Percentiles rank a stretch among this genome's conserved stretches.
Evolutionary conservation across 2,113 vertebrate species (phyloP).

Genomic region (Pomatostomus ruficeps): DNA sequence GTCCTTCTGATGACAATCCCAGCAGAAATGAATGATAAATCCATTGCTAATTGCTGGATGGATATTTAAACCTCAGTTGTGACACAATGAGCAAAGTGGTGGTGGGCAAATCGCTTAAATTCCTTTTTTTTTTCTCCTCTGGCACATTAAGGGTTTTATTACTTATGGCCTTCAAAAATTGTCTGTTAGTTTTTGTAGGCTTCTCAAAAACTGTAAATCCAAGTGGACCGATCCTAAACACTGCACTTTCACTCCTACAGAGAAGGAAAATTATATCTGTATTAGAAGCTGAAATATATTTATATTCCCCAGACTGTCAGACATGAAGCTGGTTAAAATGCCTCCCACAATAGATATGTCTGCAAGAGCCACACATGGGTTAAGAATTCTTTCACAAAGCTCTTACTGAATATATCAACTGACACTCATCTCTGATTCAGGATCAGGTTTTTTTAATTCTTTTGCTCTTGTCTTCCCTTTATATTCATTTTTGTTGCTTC

Average conservation of each 20-base stretch:
- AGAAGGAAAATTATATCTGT: neutral
- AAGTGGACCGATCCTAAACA: neutral
- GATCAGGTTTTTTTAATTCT: neutral
- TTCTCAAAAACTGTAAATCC: neutral
- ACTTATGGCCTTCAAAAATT: neutral
- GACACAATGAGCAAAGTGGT: rapidly evolving
- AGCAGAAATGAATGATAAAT: neutral
- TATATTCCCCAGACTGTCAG: neutral
- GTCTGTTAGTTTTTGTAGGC: neutral
- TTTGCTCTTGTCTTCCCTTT: neutral
- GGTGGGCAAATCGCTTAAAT: neutral
- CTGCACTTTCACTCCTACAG: neutral
- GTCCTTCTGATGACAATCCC: neutral
- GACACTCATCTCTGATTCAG: neutral
- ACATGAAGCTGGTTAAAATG: neutral
- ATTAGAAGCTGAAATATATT: neutral
- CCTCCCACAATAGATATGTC: neutral
- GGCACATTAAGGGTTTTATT: neutral
- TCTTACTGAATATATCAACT: neutral
- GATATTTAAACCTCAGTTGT: neutral
- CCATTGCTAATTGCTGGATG: neutral
- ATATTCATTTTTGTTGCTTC: neutral
- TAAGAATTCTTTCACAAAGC: neutral
- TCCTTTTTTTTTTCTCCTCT: neutral
- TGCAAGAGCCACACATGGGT: neutral